phyloP scores from a whole-genome alignment of 1,140 invertebrate genomes.

The Nasonia longicornis region DNA sequence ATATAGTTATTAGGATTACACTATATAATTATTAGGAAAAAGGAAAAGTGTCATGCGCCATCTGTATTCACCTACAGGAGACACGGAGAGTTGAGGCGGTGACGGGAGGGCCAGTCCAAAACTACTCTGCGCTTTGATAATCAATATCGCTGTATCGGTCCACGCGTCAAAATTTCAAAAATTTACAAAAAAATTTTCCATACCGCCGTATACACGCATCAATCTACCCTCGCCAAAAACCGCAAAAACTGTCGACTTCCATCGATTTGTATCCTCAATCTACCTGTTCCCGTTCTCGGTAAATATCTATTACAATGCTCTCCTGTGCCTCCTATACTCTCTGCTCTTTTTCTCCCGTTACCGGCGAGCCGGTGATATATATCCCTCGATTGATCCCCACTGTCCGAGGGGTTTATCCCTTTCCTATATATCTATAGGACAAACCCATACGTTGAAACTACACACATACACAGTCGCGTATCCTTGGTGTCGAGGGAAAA shows the following conservation, averaged over 20 bases:
- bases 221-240: background rate
- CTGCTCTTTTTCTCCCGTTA: conserved; percentile 17
- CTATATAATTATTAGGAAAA: too few species aligned
- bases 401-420: conserved; percentile 29
- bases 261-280: background rate
- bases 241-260: background rate
- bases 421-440: background rate
- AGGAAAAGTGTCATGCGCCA: too few species aligned
- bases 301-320: conserved; percentile 32
- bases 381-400: conserved; percentile 28
- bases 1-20: too few species aligned
- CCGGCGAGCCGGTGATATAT: conserved; percentile 13
- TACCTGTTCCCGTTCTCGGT: conserved; percentile 12
- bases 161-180: too few species aligned
- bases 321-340: background rate
- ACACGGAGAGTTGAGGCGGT: too few species aligned
- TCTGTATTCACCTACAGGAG: too few species aligned
- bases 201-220: too few species aligned
- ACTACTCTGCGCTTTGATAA: background rate
- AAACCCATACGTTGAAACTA: background rate
- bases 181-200: too few species aligned
- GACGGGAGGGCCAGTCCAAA: too few species aligned
- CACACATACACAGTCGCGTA: background rate
- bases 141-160: background rate
- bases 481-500: background rate